Percentiles rank a stretch among this genome's conserved stretches.
phyloP scores from a whole-genome alignment of 2,797 vertebrate species.

The Aulostomus chinensis region DNA sequence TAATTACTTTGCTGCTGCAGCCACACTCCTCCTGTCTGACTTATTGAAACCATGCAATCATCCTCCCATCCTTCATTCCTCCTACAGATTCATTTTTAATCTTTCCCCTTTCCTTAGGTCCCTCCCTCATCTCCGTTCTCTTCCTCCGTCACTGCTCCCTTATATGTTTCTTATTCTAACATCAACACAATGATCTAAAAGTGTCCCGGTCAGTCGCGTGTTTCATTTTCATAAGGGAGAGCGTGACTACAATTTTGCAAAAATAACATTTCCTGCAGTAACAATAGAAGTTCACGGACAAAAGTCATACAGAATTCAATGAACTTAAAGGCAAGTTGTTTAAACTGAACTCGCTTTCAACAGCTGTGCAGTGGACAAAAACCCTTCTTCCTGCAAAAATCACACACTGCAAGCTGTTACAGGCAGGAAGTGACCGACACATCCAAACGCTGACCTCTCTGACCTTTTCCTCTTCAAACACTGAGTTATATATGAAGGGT shows the following conservation, averaged over 20 bases:
- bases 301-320: too few relatives aligned
- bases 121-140: not conserved
- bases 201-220: too few relatives aligned
- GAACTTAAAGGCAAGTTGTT: too few relatives aligned
- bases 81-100: slow-evolving; percentile 7
- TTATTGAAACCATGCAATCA: slow-evolving; percentile 61
- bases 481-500: slow-evolving; percentile 10
- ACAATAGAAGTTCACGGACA: too few relatives aligned
- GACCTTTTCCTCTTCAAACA: slow-evolving; percentile 5
- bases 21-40: slow-evolving; percentile 63
- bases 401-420: not conserved
- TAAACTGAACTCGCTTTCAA: too few relatives aligned
- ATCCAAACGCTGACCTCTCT: slow-evolving; percentile 1
- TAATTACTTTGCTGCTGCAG: slow-evolving; percentile 64
- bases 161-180: not conserved
- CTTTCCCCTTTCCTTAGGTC: slow-evolving; percentile 4
- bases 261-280: not conserved
- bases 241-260: slow-evolving; percentile 2
- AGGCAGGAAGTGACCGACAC: slow-evolving; percentile 23
- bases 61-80: slow-evolving; percentile 44
- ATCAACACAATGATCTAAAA: too few relatives aligned
- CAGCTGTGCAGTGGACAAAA: too few relatives aligned
- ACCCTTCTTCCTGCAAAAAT: too few relatives aligned
- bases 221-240: slow-evolving; percentile 3
- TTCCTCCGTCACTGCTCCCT: slow-evolving; percentile 3